Evolutionary conservation across 1,140 invertebrate genomes (phyloP), one percentile per base, ranked within the genome.

Genomic region (Tigriopus japonicus): DNA sequence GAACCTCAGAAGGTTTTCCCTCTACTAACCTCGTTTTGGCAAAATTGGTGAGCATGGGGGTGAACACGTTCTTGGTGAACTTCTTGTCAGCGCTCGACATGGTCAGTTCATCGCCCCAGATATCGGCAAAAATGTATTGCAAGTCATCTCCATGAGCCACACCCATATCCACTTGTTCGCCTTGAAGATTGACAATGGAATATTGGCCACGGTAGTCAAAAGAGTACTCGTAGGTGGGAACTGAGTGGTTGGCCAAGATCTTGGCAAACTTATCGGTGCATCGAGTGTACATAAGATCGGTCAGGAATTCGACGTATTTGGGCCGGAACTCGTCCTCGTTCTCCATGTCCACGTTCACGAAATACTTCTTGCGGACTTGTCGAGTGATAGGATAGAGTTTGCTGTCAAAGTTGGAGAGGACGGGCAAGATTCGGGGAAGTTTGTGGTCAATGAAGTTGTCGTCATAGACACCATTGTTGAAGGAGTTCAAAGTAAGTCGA

Each of bases 81-180:
- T 67, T 42, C 14, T 52, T 23, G 59, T 69, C 68, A 41, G 66
- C 62, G 3, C 58, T 42, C 2, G 65, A 65, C 52, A 69, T 64
- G 19, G 59, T 43, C 10, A 55, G 59, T 1, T 63, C 63, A 43
- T 68, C 66, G 40, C 66, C 66, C 54, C 67, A 63, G 14, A 69
- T 35, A 23, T 65, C 42, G 41, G 64, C 65, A 62, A 72, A 72
- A 28, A 72, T 35, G 59, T 72, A 71, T 23, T 71, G 67, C 2
- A 72, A 62, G 59, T 71, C 68, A 53, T 72, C 71, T 1, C 70
- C 70, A 54, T 72, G 70, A 23, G 69, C 71, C 35, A 71, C 68
- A 12, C 65, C 58, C 58, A 59, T 59, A 15, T 59, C 58, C 35
- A 59, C 55, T 19, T 62, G 56, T 41, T 68, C 67, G 21, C 69